Conservation (phyloP, 1,140 invertebrate genomes). For the Pseudomyrmex dendroicus region DNA sequence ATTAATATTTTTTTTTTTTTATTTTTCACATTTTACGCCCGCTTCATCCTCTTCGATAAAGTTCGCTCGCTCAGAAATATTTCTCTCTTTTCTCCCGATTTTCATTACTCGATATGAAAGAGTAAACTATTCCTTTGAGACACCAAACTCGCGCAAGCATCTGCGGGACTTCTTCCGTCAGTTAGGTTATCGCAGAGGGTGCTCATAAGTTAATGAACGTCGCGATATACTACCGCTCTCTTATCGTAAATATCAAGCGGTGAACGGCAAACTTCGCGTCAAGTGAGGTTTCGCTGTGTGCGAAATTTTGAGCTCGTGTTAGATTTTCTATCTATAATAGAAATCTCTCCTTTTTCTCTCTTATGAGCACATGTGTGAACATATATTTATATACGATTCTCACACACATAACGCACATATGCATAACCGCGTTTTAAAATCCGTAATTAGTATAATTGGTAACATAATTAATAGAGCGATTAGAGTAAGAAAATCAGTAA, state of each 20-base stretch:
- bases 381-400: not conserved
- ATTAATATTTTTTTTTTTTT: conserved; percentile 3
- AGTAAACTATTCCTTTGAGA: conserved; percentile 1
- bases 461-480: too few species aligned
- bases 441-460: not conserved
- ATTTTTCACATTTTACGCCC: not conserved
- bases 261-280: conserved; percentile 7
- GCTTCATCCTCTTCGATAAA: not conserved
- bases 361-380: not conserved
- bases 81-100: not conserved
- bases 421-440: not conserved
- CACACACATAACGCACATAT: not conserved
- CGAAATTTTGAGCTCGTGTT: conserved; percentile 16
- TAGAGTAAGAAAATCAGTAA: too few species aligned
- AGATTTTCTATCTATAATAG: not conserved
- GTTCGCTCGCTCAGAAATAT: too few species aligned
- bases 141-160: conserved; percentile 1
- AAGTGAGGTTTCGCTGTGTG: conserved; percentile 22
- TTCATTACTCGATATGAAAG: conserved; percentile 10
- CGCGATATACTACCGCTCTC: conserved; percentile 5
- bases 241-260: conserved; percentile 37
- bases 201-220: conserved; percentile 46
- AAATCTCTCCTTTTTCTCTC: not conserved
- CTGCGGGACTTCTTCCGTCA: not conserved
- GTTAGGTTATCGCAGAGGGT: not conserved